Evolutionary conservation across 2,888 invertebrate genomes (phyloP).

Genomic region (Aspidapion aeneum): DNA sequence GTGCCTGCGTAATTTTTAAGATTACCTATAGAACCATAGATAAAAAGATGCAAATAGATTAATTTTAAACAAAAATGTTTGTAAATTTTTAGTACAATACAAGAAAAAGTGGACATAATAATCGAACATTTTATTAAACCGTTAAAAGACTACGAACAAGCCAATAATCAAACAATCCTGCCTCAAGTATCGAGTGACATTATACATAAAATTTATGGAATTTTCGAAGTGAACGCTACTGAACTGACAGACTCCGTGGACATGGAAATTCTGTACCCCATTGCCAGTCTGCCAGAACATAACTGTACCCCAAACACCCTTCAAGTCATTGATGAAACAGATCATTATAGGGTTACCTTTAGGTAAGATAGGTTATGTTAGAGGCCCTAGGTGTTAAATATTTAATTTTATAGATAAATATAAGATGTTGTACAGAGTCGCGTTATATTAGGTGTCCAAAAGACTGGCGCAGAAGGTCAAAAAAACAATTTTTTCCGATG

Average conservation of each 20-base stretch:
- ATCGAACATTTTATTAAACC: constrained; percentile 54
- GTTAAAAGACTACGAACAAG: constrained; percentile 46
- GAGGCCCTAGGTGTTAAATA: not conserved
- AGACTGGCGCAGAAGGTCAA: too few relatives aligned
- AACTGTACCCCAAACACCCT: constrained; percentile 70
- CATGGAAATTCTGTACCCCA: constrained; percentile 56
- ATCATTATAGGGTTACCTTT: constrained; percentile 57
- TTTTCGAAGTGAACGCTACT: constrained; percentile 74
- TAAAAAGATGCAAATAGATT: too few relatives aligned
- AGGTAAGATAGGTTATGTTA: constrained; percentile 15
- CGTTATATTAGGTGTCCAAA: too few relatives aligned
- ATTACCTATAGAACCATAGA: not conserved
- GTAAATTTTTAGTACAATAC: constrained; percentile 58
- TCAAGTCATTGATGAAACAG: constrained; percentile 60
- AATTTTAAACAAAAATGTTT: too few relatives aligned
- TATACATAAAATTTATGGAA: constrained; percentile 68
- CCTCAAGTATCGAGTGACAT: constrained; percentile 50
- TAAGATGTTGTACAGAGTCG: too few relatives aligned
- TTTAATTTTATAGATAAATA: too few relatives aligned
- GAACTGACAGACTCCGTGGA: constrained; percentile 56
- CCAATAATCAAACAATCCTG: constrained; percentile 44
- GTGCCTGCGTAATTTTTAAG: too few relatives aligned
- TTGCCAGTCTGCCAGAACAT: constrained; percentile 67
- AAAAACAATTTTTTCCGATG: too few relatives aligned
- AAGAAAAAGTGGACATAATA: constrained; percentile 59